Evolutionary conservation across 2,797 vertebrate species (phyloP), one percentile per base, ranked within the genome.

Genomic region (Linurgus olivaceus): DNA sequence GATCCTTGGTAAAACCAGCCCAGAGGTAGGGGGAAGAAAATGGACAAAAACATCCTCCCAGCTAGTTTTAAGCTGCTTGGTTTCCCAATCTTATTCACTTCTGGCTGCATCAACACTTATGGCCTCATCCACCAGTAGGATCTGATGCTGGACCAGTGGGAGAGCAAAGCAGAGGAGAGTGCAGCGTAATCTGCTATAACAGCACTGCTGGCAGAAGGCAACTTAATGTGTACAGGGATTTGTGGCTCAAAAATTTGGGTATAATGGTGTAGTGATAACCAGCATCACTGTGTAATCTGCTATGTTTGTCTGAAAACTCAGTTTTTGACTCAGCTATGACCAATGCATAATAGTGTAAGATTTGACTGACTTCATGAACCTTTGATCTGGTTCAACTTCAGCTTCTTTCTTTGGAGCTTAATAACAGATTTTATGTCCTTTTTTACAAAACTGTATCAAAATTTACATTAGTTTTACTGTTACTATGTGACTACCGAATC

Each of bases 391-490:
- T 40, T 80, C 47, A 68, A 75, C 14, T 8, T 62, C 40, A 86
- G 21, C 35, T 89, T 76, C 62, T 86, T 94, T 58, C 11, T 42
- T 81, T 55, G 87, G 88, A 95, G 26, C 9, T 91, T 86, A 75
- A 25, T 23, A 86, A 92, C 70, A 93, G 57, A 6, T 67, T 96
- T 88, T 63, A 61, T 10, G 13, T 79, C 31, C 59, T 86, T 96
- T 96, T 94, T 95, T 74, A 91, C 21, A 80, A 10, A 35, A 61
- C 71, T 77, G 35, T 42, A 50, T 47, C 40, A 84, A 76, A 75
- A 88, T 93, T 93, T 94, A 52, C 24, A 15, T 50, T 47, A 84
- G 45, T 86, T 96, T 88, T 88, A 17, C 63, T 83, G 80, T 88
- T 86, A 86, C 86, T 86, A 37, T 40, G 37, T 93, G 86, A 35